phyloP scores from a whole-genome alignment of 2,113 vertebrate genomes.

The Melanerpes aurifrons region DNA sequence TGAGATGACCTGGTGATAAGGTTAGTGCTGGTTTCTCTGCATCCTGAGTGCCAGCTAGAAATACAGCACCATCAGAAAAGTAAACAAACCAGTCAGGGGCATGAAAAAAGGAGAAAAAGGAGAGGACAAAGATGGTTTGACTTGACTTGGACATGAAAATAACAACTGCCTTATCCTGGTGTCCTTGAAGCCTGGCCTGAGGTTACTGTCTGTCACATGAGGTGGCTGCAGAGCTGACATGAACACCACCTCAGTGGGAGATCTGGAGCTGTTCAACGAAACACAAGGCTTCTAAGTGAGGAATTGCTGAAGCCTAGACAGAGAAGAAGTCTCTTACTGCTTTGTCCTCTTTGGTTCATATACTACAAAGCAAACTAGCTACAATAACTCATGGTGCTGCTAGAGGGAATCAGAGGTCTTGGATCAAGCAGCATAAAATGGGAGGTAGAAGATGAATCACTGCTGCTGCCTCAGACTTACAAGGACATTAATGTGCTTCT shows the following conservation, averaged over 20 bases:
- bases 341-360: neutral
- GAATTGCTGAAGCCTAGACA: neutral
- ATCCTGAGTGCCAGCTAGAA: neutral
- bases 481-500: neutral
- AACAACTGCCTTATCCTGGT: neutral
- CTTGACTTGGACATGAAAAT: neutral
- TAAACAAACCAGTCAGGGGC: neutral
- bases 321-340: neutral
- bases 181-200: neutral
- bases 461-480: neutral
- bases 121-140: neutral
- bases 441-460: neutral
- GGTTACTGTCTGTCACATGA: neutral
- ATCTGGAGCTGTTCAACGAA: neutral
- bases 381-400: neutral
- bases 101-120: fast-evolving
- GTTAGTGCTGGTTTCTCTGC: neutral
- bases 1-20: conserved; percentile 3
- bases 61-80: neutral
- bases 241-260: neutral
- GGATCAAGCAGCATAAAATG: neutral
- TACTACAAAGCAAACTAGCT: neutral
- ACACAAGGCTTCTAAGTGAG: neutral
- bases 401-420: neutral
- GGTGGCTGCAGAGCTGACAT: neutral